Evolutionary conservation across 2,888 invertebrate species (phyloP), one percentile per base, ranked within the genome.

Genomic region (Flexamia atlantica): DNA sequence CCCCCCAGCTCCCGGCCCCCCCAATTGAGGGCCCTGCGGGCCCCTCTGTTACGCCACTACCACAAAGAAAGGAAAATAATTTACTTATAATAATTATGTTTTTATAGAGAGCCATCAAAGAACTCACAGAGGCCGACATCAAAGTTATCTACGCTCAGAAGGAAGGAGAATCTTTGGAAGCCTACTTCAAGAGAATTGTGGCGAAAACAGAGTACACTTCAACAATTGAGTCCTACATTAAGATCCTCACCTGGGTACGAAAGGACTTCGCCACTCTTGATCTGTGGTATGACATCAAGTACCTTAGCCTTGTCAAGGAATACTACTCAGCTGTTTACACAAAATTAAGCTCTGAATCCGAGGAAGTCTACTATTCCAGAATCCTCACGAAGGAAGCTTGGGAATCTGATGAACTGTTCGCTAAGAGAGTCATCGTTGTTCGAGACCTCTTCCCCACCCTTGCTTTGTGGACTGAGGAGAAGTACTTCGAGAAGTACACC

Each of bases 251-350:
- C 40, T n/a, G n/a, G 20, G 72, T 72, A 20, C 36, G 23, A 36
- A 72, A 72, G 23, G n/a, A 72, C 40, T 72, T n/a, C 25, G 7
- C 7, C 42, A 72, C 1, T 17, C 72, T 72, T 36, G 46, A 20
- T 50, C 76, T 76, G 2, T 76, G 76, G 76, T 76, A 76, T 28
- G 40, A 76, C 25, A 50, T n/a, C 9, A 50, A 76, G 28, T 50
- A 50, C 28, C 5, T 76, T n/a, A 23, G 25, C 28, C 42, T 76
- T 1, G 28, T 50, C n/a, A 46, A 42, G 30, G 23, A 20, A 1
- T 76, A 76, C 28, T 46, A 46, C 50, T 28, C 46, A 2, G n/a
- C 40, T 25, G 25, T 28, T 12, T 76, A 76, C 50, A 25, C 76
- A 1, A 46, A 76, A 23, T 25, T 17, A 28, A 10, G 4, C 14